Evolutionary conservation across 2,797 vertebrate genomes (phyloP).

Genomic region (Pseudochirops corinnae): DNA sequence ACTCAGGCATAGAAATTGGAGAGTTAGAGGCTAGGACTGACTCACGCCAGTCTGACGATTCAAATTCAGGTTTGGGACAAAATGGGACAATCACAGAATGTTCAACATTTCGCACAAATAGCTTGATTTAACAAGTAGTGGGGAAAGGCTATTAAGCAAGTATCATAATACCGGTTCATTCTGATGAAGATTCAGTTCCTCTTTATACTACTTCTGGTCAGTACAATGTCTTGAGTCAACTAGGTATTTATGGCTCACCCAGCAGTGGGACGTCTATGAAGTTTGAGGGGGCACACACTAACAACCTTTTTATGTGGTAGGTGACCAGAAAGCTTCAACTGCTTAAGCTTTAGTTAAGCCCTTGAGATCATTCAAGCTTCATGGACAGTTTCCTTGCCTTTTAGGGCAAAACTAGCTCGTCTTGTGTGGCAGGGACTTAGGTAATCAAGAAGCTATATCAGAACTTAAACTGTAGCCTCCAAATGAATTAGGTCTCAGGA

Average conservation of each 20-base stretch:
- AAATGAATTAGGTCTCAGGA: background rate
- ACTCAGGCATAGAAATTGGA: no score
- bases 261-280: background rate
- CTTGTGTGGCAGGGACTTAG: background rate
- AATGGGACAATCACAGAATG: background rate
- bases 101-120: background rate
- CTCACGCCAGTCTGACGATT: background rate
- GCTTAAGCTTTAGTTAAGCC: background rate
- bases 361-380: background rate
- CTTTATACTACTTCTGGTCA: background rate
- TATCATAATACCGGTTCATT: background rate
- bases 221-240: background rate
- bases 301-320: background rate
- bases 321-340: background rate
- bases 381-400: background rate
- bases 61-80: background rate
- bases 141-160: background rate
- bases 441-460: background rate
- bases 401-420: background rate
- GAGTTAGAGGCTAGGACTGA: background rate
- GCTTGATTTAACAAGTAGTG: background rate
- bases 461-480: background rate
- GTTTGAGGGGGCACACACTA: background rate
- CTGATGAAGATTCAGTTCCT: background rate
- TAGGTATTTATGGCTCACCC: no score